These are phyloP conservation scores for Leuciscus idus DNA, from an alignment of 2,113 vertebrate species.

Conservation along the genomic window DNA sequence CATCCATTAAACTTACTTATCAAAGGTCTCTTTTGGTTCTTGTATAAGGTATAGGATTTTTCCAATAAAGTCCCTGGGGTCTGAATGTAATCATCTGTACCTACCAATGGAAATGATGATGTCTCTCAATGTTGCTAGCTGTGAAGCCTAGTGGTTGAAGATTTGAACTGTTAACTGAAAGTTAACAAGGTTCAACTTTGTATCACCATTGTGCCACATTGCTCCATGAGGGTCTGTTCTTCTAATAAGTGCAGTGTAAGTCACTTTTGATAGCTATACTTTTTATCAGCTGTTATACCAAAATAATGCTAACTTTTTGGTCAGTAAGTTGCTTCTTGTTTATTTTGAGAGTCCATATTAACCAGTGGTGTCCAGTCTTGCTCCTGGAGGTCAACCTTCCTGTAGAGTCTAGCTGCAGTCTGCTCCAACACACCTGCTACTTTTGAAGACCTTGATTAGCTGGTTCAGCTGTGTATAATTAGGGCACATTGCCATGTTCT, in stretches of 20 bases:
- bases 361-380: not conserved
- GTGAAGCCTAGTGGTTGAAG: too few species aligned
- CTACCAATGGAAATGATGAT: not conserved
- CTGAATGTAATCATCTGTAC: not conserved
- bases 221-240: not conserved
- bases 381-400: not conserved
- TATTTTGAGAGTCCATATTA: not conserved
- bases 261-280: too few species aligned
- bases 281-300: too few species aligned
- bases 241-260: not conserved
- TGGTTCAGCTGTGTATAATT: conserved; percentile 12
- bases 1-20: not conserved
- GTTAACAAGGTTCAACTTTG: too few species aligned
- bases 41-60: not conserved
- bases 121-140: too few species aligned
- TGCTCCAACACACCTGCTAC: conserved; percentile 21
- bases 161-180: too few species aligned
- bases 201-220: not conserved
- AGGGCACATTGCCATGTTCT: too few species aligned
- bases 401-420: not conserved
- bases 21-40: not conserved
- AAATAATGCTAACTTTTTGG: too few species aligned
- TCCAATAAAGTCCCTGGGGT: not conserved
- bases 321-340: too few species aligned
- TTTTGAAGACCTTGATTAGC: not conserved